Percentiles rank a stretch among this genome's conserved stretches.
These are phyloP conservation scores for Periplaneta americana DNA, from an alignment of 1,140 invertebrate species.

Conservation along the genomic window DNA sequence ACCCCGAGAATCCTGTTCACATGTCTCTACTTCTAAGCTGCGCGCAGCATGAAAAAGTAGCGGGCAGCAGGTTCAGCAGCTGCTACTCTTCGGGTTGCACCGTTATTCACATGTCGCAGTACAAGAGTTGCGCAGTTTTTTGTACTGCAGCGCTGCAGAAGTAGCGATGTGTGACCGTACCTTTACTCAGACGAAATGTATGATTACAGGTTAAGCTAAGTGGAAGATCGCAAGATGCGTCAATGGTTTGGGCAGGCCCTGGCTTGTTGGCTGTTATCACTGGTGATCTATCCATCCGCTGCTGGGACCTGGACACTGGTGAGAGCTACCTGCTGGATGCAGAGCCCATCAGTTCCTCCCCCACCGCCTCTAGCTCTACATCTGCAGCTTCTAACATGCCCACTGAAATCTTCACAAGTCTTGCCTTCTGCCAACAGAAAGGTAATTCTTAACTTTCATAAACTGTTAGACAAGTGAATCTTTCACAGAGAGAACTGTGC, in stretches of 20 bases:
- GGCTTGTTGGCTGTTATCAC: constrained; percentile 69
- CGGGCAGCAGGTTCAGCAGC: too few species aligned
- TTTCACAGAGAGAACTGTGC: too few species aligned
- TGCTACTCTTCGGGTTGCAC: too few species aligned
- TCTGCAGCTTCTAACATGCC: constrained; percentile 25
- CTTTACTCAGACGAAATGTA: background rate
- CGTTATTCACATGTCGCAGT: too few species aligned
- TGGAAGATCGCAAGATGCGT: constrained; percentile 52
- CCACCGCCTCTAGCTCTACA: background rate
- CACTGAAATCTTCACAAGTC: constrained; percentile 65
- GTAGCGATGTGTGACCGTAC: too few species aligned
- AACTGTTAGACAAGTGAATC: too few species aligned
- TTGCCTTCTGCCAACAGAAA: constrained; percentile 53
- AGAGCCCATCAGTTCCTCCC: background rate
- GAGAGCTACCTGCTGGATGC: constrained; percentile 78
- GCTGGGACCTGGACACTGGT: constrained; percentile 91
- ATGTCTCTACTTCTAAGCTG: too few species aligned
- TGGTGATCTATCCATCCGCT: constrained; percentile 72
- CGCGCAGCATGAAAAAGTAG: too few species aligned
- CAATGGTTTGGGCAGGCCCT: constrained; percentile 64
- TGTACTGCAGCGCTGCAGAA: too few species aligned
- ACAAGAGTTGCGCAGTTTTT: too few species aligned
- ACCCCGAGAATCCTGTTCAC: too few species aligned
- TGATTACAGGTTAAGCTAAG: constrained; percentile 67
- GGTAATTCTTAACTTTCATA: constrained; percentile 24